These are phyloP conservation scores for Psylliodes chrysocephalus DNA, from an alignment of 2,888 invertebrate genomes.

Conservation along the genomic window DNA sequence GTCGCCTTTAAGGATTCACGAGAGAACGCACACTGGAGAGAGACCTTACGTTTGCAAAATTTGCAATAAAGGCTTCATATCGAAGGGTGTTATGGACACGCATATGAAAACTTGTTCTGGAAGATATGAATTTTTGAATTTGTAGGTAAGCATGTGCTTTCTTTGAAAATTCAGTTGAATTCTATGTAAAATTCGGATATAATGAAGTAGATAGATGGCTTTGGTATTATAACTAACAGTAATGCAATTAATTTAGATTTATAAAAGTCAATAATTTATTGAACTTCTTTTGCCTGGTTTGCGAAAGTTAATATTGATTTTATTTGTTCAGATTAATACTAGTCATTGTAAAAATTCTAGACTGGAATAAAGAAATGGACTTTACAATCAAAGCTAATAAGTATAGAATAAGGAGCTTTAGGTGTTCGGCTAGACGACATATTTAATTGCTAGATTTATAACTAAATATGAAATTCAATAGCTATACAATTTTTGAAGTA, in stretches of 20 bases:
- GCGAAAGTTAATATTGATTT: too few species aligned
- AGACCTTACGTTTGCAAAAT: slow-evolving; percentile 69
- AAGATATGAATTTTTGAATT: too few species aligned
- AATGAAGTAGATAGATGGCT: too few species aligned
- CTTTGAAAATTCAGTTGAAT: too few species aligned
- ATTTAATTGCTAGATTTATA: too few species aligned
- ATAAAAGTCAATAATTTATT: too few species aligned
- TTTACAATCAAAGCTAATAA: neutral
- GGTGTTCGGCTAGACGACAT: neutral
- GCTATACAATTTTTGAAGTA: too few species aligned
- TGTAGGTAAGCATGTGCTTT: neutral
- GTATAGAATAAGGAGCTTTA: slow-evolving; percentile 5
- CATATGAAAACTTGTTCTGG: slow-evolving; percentile 55
- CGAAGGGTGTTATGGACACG: slow-evolving; percentile 57
- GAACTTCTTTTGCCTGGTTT: too few species aligned
- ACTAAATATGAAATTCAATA: too few species aligned
- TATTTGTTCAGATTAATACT: slow-evolving; percentile 12
- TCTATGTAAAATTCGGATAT: too few species aligned
- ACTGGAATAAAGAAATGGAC: slow-evolving; percentile 15
- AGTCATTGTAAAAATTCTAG: slow-evolving; percentile 21
- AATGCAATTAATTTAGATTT: too few species aligned
- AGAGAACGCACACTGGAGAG: slow-evolving; percentile 71
- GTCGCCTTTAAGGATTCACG: slow-evolving; percentile 71
- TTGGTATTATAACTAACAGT: too few species aligned
- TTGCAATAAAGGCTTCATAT: slow-evolving; percentile 68